These are phyloP conservation scores for Pseudomyrmex flavicornis DNA, from an alignment of 1,140 invertebrate genomes.

Conservation along the genomic window DNA sequence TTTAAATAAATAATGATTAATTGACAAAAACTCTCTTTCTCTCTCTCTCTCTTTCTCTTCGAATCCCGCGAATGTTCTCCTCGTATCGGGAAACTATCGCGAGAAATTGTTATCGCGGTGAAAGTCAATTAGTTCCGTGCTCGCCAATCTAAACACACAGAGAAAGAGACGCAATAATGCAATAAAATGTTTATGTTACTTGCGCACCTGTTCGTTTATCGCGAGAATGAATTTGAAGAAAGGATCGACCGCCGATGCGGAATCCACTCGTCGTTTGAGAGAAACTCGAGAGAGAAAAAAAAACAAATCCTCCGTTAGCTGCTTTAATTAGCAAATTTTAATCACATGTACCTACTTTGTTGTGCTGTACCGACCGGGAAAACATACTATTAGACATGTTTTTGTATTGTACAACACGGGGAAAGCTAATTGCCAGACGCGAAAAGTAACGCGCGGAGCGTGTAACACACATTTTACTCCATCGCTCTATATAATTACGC, in stretches of 20 bases:
- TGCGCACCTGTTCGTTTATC: conserved; percentile 53
- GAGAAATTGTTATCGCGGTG: conserved; percentile 52
- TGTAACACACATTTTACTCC: background rate
- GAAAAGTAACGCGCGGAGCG: background rate
- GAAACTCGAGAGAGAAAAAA: background rate
- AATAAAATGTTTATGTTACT: conserved; percentile 60
- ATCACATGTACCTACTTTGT: background rate
- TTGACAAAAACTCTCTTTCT: conserved; percentile 36
- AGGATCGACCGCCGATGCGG: background rate
- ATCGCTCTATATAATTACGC: background rate
- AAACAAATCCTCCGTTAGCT: background rate
- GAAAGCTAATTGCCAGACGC: background rate
- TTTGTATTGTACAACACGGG: background rate
- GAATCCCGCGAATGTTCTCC: conserved; percentile 44
- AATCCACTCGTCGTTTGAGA: background rate
- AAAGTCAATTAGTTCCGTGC: conserved; percentile 57
- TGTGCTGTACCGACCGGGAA: too few species aligned
- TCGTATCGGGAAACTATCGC: conserved; percentile 52
- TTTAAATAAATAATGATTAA: conserved; percentile 58
- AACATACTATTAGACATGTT: background rate
- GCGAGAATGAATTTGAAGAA: conserved; percentile 22
- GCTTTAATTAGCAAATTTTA: background rate
- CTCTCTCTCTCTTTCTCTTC: conserved; percentile 1
- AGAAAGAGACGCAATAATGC: conserved; percentile 45
- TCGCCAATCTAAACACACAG: conserved; percentile 34